Evolutionary conservation across 1,140 invertebrate genomes (phyloP).

Genomic region (Aphaenogaster rudis): DNA sequence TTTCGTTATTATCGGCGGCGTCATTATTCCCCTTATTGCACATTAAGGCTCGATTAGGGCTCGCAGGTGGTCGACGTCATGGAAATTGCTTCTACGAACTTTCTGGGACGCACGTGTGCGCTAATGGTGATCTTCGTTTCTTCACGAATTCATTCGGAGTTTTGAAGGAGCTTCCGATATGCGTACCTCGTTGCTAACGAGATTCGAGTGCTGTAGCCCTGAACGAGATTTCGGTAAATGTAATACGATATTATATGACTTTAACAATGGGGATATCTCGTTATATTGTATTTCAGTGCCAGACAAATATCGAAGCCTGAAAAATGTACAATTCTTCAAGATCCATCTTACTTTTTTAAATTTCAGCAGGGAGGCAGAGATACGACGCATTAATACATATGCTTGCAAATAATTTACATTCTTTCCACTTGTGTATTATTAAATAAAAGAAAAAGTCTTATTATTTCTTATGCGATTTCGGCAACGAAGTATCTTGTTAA

Average conservation of each 20-base stretch:
- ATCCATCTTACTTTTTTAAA: neutral
- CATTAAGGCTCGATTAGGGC: constrained; percentile 48
- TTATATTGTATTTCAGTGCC: neutral
- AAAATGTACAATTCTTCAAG: neutral
- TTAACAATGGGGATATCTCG: neutral
- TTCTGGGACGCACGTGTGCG: constrained; percentile 55
- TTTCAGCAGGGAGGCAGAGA: neutral
- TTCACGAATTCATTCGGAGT: constrained; percentile 43
- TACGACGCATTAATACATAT: neutral
- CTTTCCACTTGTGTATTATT: neutral
- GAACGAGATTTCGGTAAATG: neutral
- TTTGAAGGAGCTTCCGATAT: neutral
- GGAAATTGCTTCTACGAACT: constrained; percentile 59
- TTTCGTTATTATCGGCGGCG: constrained; percentile 40
- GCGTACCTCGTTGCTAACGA: constrained; percentile 2
- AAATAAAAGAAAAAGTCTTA: neutral
- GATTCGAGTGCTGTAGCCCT: neutral
- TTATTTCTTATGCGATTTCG: neutral
- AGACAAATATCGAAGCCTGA: neutral
- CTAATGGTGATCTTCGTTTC: constrained; percentile 48
- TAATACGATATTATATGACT: constrained; percentile 4
- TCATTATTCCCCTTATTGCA: constrained; percentile 56
- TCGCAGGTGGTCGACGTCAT: constrained; percentile 47
- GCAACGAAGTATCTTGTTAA: neutral
- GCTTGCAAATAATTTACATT: neutral